Base-by-base conservation (phyloP, 1,140 invertebrate genomes). In the Amyelois transitella region DNA sequence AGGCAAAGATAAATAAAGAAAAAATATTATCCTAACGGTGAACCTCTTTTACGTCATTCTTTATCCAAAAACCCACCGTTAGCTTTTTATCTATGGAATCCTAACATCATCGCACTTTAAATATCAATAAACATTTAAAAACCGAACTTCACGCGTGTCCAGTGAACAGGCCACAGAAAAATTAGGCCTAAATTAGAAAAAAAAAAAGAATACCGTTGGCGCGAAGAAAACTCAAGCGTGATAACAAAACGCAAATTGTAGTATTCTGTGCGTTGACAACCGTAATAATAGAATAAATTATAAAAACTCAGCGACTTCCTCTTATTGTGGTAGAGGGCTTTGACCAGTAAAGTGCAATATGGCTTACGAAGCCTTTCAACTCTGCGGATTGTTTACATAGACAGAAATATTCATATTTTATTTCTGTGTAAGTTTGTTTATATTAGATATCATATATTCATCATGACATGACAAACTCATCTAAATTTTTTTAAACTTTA, bases 331-430 rank as follows among this genome's bases (percentile, higher is more conserved):
- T 14, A 12, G 45, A 48, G 45, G 45, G 45, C 45, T 48, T 48
- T 48, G 45, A 48, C 45, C 45, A 48, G 32, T 38, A 38, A 28
- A 38, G 32, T 38, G 32, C 32, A 38, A 38, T 38, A 32, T 32
- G 32, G 32, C 12, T 38, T 38, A 14, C 32, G 32, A 38, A 38
- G 32, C 32, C 32, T 38, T 38, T 14, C n/a, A 38, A 38, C 32
- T 38, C 2, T 14, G 12, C n/a, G 28, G 32, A 38, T 38, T 14
- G 32, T 38, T 38, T 38, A 38, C 32, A 3, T 24, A 24, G 22
- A 38, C 1, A 38, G 32, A 38, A 38, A 14, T 38, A 14, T 14
- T 38, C 25, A 32, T 32, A 32, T 32, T 32, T 2, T 38, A 3
- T 14, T 14, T 0, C 12, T 14, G 2, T 38, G n/a, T 38, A 14